Conservation (phyloP, 2,888 invertebrate species). For the Pycnomerus fuliginosus region DNA sequence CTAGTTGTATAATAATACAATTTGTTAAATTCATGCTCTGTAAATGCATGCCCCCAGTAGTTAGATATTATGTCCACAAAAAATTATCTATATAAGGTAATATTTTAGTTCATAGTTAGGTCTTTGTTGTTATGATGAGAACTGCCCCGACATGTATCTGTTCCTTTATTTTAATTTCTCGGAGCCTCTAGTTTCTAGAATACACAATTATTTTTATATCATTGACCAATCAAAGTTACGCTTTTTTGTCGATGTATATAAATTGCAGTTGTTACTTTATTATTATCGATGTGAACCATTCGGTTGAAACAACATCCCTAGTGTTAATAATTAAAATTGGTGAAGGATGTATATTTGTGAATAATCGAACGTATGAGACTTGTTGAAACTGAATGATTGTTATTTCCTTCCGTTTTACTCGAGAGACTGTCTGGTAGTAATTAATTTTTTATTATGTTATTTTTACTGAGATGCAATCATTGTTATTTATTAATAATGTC, state of each 20-base stretch:
- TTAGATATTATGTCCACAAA: constrained; percentile 49
- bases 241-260: constrained; percentile 55
- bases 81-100: constrained; percentile 26
- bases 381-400: constrained; percentile 25
- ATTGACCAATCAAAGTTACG: constrained; percentile 55
- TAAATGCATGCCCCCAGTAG: constrained; percentile 52
- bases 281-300: constrained; percentile 48
- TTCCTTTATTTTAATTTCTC: constrained; percentile 18
- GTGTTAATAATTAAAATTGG: constrained; percentile 51
- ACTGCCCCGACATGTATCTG: constrained; percentile 26
- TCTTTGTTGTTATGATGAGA: constrained; percentile 41
- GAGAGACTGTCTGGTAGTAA: constrained; percentile 33
- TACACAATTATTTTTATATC: constrained; percentile 54
- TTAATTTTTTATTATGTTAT: constrained; percentile 23
- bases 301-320: constrained; percentile 47
- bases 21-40: constrained; percentile 51
- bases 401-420: constrained; percentile 41
- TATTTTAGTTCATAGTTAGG: constrained; percentile 44
- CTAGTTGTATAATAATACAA: constrained; percentile 40
- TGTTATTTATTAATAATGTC: neutral
- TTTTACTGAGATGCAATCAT: neutral
- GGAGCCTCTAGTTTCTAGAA: constrained; percentile 36
- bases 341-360: constrained; percentile 55
- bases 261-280: constrained; percentile 53
- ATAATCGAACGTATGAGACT: constrained; percentile 44